Base-by-base conservation (phyloP, 2,888 invertebrate genomes). In the Minunthozetes semirufus region DNA sequence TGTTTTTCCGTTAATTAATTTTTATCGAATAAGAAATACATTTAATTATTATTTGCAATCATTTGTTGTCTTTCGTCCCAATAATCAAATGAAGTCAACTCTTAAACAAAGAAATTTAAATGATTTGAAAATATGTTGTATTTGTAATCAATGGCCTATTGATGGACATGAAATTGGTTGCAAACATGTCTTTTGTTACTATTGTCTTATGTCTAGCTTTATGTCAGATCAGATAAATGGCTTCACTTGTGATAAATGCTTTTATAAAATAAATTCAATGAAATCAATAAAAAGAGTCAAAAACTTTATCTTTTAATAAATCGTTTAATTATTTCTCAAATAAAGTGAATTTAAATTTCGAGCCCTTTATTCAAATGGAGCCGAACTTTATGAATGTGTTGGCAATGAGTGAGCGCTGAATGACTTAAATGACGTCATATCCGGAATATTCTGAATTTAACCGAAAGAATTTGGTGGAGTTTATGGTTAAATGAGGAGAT, bases 151-250 rank as follows among this genome's bases (percentile, higher is more conserved):
- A 46, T 46, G 63, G 46, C 46, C 73, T 6, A 42, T 48, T n/a
- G 42, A 63, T 42, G 73, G 61, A 22, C 50, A 61, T 13, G 46
- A 22, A 1, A 38, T 73, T 27, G 48, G 46, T 8, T 73, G 73
- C 59, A 22, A 25, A 25, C 73, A 73, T 63, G 42, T 73, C 5
- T 73, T 63, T 22, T 73, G 73, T 63, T 63, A 73, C 59, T 73
- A 61, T 48, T 73, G 73, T 61, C 46, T 73, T 29, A 72, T 72
- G 63, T 38, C 33, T 38, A 29, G n/a, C 17, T 63, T 63, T 11
- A n/a, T 63, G 63, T 29, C 63, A n/a, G 63, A 63, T 63, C 33
- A 4, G 38, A 38, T n/a, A 8, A 29, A 63, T 63, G 63, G 63
- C 19, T 63, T 63, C n/a, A 17, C 33, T 63, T 63, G 63, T 63